phyloP scores from a whole-genome alignment of 1,140 invertebrate genomes.

The Drosophila burlai region DNA sequence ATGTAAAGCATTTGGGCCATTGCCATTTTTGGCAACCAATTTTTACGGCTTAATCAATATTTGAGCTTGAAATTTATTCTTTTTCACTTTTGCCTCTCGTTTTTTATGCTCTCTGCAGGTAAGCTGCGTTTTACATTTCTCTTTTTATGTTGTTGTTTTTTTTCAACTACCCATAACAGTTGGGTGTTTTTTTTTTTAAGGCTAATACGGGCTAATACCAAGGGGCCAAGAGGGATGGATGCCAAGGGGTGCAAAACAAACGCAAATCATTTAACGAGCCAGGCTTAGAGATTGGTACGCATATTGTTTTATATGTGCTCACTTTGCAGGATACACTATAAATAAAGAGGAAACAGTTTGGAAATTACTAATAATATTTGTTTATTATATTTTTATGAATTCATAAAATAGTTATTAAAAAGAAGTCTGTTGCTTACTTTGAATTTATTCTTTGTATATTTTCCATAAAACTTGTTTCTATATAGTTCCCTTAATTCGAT shows the following conservation, averaged over 20 bases:
- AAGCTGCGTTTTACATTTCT: slow-evolving; percentile 73
- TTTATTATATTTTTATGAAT: background rate
- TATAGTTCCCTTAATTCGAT: background rate
- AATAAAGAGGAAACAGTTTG: accelerated
- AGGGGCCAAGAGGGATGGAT: slow-evolving; percentile 10
- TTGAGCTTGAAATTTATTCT: slow-evolving; percentile 61
- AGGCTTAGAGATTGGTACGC: slow-evolving; percentile 70
- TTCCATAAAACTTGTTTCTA: background rate
- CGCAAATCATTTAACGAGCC: slow-evolving; percentile 83
- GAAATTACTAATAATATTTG: background rate
- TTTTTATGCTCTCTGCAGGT: slow-evolving; percentile 76
- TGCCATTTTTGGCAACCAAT: slow-evolving; percentile 48
- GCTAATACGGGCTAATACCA: slow-evolving; percentile 68
- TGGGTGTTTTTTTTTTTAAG: slow-evolving; percentile 22
- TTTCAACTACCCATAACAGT: slow-evolving; percentile 49
- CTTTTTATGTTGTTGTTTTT: slow-evolving; percentile 27
- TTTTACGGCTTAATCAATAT: slow-evolving; percentile 82
- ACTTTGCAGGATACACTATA: slow-evolving; percentile 13
- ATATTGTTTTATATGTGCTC: slow-evolving; percentile 78
- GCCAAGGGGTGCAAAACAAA: slow-evolving; percentile 60
- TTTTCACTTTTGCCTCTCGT: slow-evolving; percentile 5
- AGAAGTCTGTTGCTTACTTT: background rate
- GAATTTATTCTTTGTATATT: no score
- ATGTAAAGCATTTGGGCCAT: slow-evolving; percentile 33
- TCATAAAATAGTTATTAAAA: background rate